Conservation (phyloP, 2,888 invertebrate species). For the Scaptomyza caliginosa region DNA sequence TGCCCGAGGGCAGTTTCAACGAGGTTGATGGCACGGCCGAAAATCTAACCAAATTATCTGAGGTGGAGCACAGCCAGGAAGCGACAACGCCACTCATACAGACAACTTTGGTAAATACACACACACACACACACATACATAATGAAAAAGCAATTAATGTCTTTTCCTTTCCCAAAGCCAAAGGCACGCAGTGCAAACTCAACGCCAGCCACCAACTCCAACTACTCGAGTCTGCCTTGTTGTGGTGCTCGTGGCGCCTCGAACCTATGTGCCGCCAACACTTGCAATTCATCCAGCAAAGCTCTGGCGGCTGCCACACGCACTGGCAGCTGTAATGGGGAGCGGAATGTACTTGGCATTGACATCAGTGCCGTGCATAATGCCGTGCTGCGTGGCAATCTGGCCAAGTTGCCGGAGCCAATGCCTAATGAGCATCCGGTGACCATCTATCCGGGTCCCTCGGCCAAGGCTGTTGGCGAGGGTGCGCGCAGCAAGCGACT, state of each 20-base stretch:
- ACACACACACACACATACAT: neutral
- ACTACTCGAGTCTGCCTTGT: slow-evolving; percentile 84
- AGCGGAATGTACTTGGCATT: slow-evolving; percentile 83
- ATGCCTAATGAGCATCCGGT: slow-evolving; percentile 87
- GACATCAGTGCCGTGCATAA: slow-evolving; percentile 84
- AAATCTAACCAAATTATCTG: slow-evolving; percentile 70
- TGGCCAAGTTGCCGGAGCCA: slow-evolving; percentile 83
- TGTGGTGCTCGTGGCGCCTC: slow-evolving; percentile 72
- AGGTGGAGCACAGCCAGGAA: slow-evolving; percentile 65
- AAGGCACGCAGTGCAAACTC: slow-evolving; percentile 80
- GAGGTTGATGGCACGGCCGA: slow-evolving; percentile 72
- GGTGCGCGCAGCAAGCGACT: slow-evolving; percentile 68
- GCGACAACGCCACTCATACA: slow-evolving; percentile 81
- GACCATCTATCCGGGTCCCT: slow-evolving; percentile 87
- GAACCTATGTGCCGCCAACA: slow-evolving; percentile 21
- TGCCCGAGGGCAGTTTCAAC: slow-evolving; percentile 76
- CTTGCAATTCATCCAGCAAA: slow-evolving; percentile 48
- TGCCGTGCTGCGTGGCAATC: slow-evolving; percentile 83
- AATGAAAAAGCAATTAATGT: slow-evolving; percentile 59
- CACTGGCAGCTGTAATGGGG: slow-evolving; percentile 82
- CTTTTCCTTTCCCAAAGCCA: slow-evolving; percentile 71
- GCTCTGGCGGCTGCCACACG: slow-evolving; percentile 51
- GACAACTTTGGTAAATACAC: slow-evolving; percentile 90
- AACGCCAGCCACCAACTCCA: slow-evolving; percentile 80
- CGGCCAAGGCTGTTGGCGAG: slow-evolving; percentile 48